Conservation (phyloP, 2,888 invertebrate species). For the Rhorus exstirpatorius region DNA sequence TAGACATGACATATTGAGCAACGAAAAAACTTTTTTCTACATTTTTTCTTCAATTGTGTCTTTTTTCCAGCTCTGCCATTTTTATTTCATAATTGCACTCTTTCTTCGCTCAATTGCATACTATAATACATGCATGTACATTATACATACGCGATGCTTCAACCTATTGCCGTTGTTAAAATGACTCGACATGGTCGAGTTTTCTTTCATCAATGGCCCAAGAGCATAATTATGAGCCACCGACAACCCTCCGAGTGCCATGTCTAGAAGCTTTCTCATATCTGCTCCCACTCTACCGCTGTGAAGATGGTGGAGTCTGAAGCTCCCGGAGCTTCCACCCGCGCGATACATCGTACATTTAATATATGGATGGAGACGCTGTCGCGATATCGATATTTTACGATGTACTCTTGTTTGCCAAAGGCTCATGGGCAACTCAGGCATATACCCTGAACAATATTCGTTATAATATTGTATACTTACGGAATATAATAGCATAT, state of each 20-base stretch:
- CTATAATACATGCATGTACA: too few species aligned
- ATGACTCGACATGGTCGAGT: background rate
- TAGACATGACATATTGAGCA: too few species aligned
- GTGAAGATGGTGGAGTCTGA: slow-evolving; percentile 17
- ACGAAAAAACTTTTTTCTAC: too few species aligned
- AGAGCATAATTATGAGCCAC: background rate
- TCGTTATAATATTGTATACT: slow-evolving; percentile 41
- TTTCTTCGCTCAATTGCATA: too few species aligned
- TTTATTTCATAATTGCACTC: too few species aligned
- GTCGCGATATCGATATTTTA: slow-evolving; percentile 61
- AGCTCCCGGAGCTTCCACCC: slow-evolving; percentile 15
- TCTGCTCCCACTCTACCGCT: background rate
- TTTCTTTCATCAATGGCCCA: slow-evolving; percentile 12
- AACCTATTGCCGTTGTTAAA: background rate
- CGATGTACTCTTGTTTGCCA: slow-evolving; percentile 31
- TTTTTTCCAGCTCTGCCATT: too few species aligned
- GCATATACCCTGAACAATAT: slow-evolving; percentile 23
- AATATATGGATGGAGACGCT: slow-evolving; percentile 34
- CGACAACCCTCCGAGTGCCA: background rate
- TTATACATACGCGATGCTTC: too few species aligned
- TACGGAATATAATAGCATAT: too few species aligned
- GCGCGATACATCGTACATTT: slow-evolving; percentile 8
- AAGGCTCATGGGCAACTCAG: slow-evolving; percentile 12
- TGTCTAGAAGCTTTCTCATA: slow-evolving; percentile 32
- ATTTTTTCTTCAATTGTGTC: too few species aligned